These are phyloP conservation scores for Dione juno DNA, from an alignment of 2,888 invertebrate species.

Conservation along the genomic window DNA sequence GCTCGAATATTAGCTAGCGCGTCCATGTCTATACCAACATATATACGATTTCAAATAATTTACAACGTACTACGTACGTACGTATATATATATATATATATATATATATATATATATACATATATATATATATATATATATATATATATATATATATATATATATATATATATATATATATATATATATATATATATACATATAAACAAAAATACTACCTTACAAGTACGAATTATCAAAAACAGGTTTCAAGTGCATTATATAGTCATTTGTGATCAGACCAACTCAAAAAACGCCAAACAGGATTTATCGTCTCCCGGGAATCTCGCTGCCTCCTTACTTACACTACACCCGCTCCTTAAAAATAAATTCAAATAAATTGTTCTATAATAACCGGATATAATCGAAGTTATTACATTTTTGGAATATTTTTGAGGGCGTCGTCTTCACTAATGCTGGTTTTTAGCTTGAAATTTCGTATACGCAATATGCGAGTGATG, in stretches of 20 bases:
- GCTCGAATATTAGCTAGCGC: too few relatives aligned
- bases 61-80: too few relatives aligned
- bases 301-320: conserved; percentile 55
- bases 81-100: not conserved
- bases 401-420: conserved; percentile 19
- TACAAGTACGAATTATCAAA: conserved; percentile 32
- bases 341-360: conserved; percentile 29
- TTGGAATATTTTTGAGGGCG: not conserved
- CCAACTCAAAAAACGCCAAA: conserved; percentile 54
- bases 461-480: not conserved
- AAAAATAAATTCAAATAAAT: conserved; percentile 24
- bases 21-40: too few relatives aligned
- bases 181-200: not conserved
- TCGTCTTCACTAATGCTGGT: not conserved
- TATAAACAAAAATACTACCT: conserved; percentile 2
- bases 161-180: not conserved
- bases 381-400: conserved; percentile 24
- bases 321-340: conserved; percentile 34
- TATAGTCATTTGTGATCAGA: conserved; percentile 56
- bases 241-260: conserved; percentile 53
- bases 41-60: too few relatives aligned
- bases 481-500: not conserved
- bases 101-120: not conserved
- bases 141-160: too few relatives aligned
- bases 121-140: not conserved